Base-by-base conservation (phyloP, 1,140 invertebrate genomes). In the Megathymus violae region DNA sequence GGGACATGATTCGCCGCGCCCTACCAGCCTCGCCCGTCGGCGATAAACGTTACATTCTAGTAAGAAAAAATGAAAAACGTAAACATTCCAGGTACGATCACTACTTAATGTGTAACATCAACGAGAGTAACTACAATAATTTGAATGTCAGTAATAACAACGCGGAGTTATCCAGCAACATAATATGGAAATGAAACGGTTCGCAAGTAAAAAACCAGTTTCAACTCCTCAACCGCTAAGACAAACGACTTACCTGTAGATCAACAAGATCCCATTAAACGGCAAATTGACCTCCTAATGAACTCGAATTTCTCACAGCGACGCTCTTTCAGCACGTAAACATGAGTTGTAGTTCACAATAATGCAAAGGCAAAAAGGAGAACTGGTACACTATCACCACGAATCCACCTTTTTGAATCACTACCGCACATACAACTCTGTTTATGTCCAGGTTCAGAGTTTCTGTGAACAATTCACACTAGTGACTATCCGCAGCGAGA, bases 261-360 rank as follows among this genome's bases (percentile, higher is more conserved):
- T 86, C 78, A 89, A 82, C 85, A 88, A 89, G 82, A 86, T 88
- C 87, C 83, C 87, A 89, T 89, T 82, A 86, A 88, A 77, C 72
- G 76, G 71, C 63, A 60, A 80, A 70, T 71, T 69, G 58, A 62
- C 69, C 67, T 43, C 67, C 74, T 71, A 52, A 73, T 67, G 71
- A 71, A 64, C 61, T 71, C 63, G 51, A 75, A 80, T 69, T 75
- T 78, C 66, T 75, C 70, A 80, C 70, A 67, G 71, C 62, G 60
- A 56, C 61, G 65, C 52, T 70, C 71, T 84, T 82, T 82, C 66
- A 80, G 74, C 84, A 86, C 83, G 80, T 87, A 90, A 90, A 90
- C 87, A 90, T 74, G 62, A 66, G 67, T 82, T 78, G 71, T 74
- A 80, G 71, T 73, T 76, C 71, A 79, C 75, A 78, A 71, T 83